Base-by-base conservation (phyloP, 37 sponge, comb jelly and placozoan species). In the Agelas oroides region DNA sequence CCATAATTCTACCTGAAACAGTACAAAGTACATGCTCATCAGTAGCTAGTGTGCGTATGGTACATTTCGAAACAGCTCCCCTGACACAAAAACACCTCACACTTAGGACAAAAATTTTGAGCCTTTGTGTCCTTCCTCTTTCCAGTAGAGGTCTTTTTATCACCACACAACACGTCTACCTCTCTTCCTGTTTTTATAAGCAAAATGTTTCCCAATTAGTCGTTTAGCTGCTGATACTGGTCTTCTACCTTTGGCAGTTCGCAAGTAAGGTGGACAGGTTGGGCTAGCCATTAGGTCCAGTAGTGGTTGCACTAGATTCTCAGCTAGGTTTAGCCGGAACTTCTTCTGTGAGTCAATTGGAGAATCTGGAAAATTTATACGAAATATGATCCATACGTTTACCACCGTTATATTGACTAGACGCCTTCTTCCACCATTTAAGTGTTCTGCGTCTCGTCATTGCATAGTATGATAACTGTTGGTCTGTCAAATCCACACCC, bases 401-500 rank as follows among this genome's bases (percentile, higher is more conserved):
- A 58, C 11, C 24, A 82, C 71, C 12, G 39, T 6, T 5, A 70
- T 68, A 55, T 82, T 62, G 20, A 59, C 21, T 35, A 82, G 28
- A 19, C 83, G 14, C 83, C 73, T 71, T 25, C 35, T 57, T 53
- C 81, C 69, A 80, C 70, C 70, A 80, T 67, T 80, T 80, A 53
- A 67, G 15, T 2, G 70, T 66, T 66, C 32, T 66, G 23, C 81
- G 6, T 15, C 31, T 39, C 18, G 74, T 73, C 11, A 71, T 14
- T 3, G 59, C 30, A 63, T 83, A 73, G 75, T 83, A 83, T 12
- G 31, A 35, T 23, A 72, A 18, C 21, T 53, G 76, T 37, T 84
- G 85, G 55, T 84, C 85, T 3, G 70, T 54, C 36, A 65, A 11
- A 28, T 84, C 85, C 36, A 84, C 85, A 19, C 77, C 85, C 8